Evolutionary conservation across 2,113 vertebrate species (phyloP).

Genomic region (Proteles cristata): DNA sequence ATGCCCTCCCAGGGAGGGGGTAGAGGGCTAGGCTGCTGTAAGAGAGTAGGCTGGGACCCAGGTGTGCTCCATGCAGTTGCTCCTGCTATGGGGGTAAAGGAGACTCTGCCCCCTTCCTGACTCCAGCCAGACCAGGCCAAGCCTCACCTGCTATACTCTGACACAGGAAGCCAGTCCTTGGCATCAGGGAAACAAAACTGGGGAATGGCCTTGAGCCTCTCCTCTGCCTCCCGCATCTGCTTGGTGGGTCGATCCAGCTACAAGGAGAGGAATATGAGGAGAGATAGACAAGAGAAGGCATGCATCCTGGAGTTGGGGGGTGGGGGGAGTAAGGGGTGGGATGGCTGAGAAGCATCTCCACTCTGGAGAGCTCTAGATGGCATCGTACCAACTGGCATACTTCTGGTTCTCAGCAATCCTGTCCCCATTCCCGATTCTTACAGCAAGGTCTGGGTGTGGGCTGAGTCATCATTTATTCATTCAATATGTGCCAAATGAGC

Average conservation of each 20-base stretch:
- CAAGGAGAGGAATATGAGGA: conserved; percentile 3
- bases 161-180: conserved; percentile 97
- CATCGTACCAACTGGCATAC: not conserved
- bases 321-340: no score
- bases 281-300: not conserved
- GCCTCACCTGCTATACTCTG: conserved; percentile 94
- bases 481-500: not conserved
- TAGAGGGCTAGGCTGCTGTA: not conserved
- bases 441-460: not conserved
- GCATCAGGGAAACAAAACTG: conserved; percentile 99
- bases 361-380: not conserved
- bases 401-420: conserved; percentile 6
- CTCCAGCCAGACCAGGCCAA: not conserved
- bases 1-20: not conserved
- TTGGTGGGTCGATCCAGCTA: conserved; percentile 98
- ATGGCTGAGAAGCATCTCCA: not conserved
- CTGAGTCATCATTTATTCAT: not conserved
- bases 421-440: not conserved
- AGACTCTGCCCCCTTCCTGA: not conserved
- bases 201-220: conserved; percentile 98
- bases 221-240: conserved; percentile 97
- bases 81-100: not conserved
- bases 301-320: not conserved
- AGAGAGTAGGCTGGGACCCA: not conserved
- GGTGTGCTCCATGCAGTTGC: not conserved